A percentile compares a stretch with the other conserved stretches of the same genome.
Evolutionary conservation across 2,888 invertebrate species (phyloP).

Genomic region (Synergus umbraculus): DNA sequence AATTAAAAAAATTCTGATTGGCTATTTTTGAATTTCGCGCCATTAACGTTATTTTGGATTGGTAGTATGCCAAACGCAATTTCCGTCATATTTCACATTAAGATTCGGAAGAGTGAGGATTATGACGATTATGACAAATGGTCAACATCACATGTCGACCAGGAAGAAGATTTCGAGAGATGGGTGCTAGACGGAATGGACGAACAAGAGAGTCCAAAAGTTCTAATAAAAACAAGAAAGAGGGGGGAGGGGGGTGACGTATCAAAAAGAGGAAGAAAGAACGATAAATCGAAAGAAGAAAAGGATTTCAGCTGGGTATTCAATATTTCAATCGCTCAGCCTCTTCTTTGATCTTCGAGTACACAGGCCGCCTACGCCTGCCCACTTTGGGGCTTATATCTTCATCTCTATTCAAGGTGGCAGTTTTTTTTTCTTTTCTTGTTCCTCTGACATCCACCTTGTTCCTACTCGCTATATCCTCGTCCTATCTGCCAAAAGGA

Average conservation of each 20-base stretch:
- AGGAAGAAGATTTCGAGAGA: not conserved
- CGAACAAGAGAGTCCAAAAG: not conserved
- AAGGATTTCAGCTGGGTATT: constrained; percentile 63
- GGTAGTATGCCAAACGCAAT: too few relatives aligned
- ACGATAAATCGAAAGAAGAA: constrained; percentile 48
- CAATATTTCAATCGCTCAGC: constrained; percentile 67
- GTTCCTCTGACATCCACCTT: constrained; percentile 46
- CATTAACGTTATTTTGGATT: too few relatives aligned
- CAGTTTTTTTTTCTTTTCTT: constrained; percentile 58
- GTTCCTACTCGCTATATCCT: constrained; percentile 48
- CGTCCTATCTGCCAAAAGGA: constrained; percentile 53
- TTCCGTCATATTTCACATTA: too few relatives aligned
- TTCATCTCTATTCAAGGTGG: constrained; percentile 67
- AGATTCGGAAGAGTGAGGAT: too few relatives aligned
- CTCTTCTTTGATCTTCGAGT: constrained; percentile 67
- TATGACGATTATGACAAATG: too few relatives aligned
- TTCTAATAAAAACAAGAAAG: not conserved
- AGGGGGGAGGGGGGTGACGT: not conserved
- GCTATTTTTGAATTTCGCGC: too few relatives aligned
- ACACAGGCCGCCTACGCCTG: constrained; percentile 68
- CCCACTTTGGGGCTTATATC: constrained; percentile 65
- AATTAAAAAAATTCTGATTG: too few relatives aligned
- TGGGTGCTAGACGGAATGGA: not conserved
- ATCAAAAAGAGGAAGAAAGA: not conserved
- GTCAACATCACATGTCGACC: too few relatives aligned